Conservation (phyloP, 2,888 invertebrate genomes). For the Labia minor region DNA sequence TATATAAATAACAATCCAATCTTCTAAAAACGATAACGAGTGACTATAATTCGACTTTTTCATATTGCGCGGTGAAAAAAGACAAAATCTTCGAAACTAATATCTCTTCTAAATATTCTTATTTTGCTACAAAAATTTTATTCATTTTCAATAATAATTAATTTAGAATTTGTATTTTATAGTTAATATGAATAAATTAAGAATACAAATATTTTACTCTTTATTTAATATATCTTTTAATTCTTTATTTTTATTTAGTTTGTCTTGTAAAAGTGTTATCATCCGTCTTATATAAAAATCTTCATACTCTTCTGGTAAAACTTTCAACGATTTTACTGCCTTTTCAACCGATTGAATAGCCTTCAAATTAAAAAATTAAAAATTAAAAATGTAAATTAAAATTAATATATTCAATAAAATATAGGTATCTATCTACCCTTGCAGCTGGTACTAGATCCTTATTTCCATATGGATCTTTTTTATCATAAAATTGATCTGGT, state of each 20-base stretch:
- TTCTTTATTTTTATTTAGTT: background rate
- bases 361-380: constrained; percentile 27
- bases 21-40: background rate
- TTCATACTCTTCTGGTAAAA: constrained; percentile 38
- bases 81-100: too few relatives aligned
- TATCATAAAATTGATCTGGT: constrained; percentile 37
- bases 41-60: too few relatives aligned
- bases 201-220: too few relatives aligned
- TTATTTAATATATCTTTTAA: too few relatives aligned
- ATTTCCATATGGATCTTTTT: constrained; percentile 44
- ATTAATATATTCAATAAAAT: background rate
- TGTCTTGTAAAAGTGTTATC: constrained; percentile 32
- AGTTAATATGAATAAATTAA: background rate
- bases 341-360: constrained; percentile 38
- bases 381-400: constrained; percentile 18
- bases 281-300: constrained; percentile 40
- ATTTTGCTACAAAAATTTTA: too few relatives aligned
- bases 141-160: background rate
- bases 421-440: constrained; percentile 29
- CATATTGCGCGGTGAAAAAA: too few relatives aligned
- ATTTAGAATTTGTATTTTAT: constrained; percentile 8
- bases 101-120: too few relatives aligned
- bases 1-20: too few relatives aligned
- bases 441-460: constrained; percentile 40
- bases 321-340: constrained; percentile 36